Evolutionary conservation across 2,113 vertebrate species (phyloP).

Genomic region (Numenius arquata): DNA sequence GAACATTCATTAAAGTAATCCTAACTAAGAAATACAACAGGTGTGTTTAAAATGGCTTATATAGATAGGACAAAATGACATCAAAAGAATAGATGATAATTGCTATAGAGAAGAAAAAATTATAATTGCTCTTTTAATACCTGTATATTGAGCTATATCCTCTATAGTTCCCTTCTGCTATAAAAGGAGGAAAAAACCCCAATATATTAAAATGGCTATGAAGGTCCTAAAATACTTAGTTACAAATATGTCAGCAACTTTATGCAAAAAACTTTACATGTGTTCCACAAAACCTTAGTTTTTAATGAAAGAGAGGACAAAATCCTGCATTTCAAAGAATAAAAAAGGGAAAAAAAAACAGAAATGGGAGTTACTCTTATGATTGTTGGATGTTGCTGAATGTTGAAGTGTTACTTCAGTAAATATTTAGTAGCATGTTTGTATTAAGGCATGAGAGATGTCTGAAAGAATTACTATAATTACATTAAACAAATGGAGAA

Average conservation of each 20-base stretch:
- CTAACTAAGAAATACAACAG: not conserved
- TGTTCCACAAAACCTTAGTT: not conserved
- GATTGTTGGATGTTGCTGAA: not conserved
- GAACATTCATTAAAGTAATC: not conserved
- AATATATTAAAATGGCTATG: not conserved
- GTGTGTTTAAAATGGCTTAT: not conserved
- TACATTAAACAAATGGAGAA: not conserved
- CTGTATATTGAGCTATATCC: not conserved
- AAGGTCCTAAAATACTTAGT: not conserved
- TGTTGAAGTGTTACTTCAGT: not conserved
- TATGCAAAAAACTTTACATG: not conserved
- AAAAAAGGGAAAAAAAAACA: not conserved
- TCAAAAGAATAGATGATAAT: not conserved
- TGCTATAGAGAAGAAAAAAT: not conserved
- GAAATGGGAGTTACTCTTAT: not conserved
- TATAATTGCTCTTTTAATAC: not conserved
- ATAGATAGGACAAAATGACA: not conserved
- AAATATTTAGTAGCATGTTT: not conserved
- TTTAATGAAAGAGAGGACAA: not conserved
- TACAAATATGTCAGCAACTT: not conserved
- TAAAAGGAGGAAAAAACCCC: not conserved
- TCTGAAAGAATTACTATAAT: not conserved
- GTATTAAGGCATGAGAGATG: not conserved
- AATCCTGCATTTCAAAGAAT: not conserved
- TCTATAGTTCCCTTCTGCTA: not conserved